Base-by-base conservation (phyloP, 2,888 invertebrate species). In the Xanthorhoe designata region DNA sequence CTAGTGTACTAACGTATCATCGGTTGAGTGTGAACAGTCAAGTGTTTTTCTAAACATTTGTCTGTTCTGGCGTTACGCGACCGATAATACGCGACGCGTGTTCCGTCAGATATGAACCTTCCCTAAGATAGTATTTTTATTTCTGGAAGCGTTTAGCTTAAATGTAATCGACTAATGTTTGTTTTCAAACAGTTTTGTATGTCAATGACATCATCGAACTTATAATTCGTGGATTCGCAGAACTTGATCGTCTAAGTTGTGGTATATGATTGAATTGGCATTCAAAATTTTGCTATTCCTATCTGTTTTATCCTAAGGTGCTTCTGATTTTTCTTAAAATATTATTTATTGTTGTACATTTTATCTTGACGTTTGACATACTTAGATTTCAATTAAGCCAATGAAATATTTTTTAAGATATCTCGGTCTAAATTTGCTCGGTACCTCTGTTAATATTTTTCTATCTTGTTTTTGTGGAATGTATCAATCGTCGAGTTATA, bases 261-360 rank as follows among this genome's bases (percentile, higher is more conserved):
- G 3, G 13, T 13, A 2, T 38, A 38, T 38, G 1, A 7, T 47
- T 5, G 15, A 4, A n/a, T 29, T 17, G 38, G 55, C 17, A 61
- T 61, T 32, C 8, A 8, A 61, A 57, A 56, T 61, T 58, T 18
- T 45, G 55, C 13, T 47, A 42, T 24, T n/a, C 50, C 62, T 64
- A 47, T 54, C 8, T 64, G 35, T n/a, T n/a, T n/a, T n/a, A n/a
- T n/a, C n/a, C 68, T 61, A 61, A 62, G 73, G 72, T 75, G 74
- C 75, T 74, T 73, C 61, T 60, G 60, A 56, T 73, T 73, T 59
- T 64, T 56, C 19, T 53, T 56, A 69, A 64, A 59, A 45, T 61
- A 61, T 65, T 73, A 60, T 71, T 74, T 71, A 61, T 70, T 49
- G 9, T n/a, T 59, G 42, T 59, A 13, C 42, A 59, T 51, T 58